Base-by-base conservation (phyloP, 2,797 vertebrate species). In the Hyperoplus immaculatus region DNA sequence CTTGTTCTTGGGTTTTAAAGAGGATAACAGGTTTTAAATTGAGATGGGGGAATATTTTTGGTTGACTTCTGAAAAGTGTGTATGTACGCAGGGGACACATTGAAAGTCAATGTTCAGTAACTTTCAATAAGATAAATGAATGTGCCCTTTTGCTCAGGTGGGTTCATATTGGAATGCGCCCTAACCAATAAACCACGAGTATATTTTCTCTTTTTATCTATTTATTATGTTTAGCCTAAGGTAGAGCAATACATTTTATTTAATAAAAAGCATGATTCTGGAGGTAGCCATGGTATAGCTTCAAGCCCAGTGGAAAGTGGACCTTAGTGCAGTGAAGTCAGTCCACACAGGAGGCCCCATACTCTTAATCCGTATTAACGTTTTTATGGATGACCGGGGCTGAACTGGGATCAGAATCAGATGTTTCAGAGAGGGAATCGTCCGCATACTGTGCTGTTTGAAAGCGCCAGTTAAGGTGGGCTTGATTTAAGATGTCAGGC, bases 341-440 rank as follows among this genome's bases (percentile, higher is more conserved):
- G 54, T 82, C 69, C 68, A 80, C 84, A 84, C 91, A 90, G 86
- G 81, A 87, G 87, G 85, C 81, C 72, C 57, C 29, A 61, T 75
- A 75, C 85, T 88, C 73, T 29, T 90, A 90, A 90, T 93, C 80
- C 83, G 75, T 92, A 91, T 92, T 90, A 87, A 89, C 69, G 75
- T 88, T 83, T 93, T 87, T 79, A 86, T 86, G 78, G 82, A 78
- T 87, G 70, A 68, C 67, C 54, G 64, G 80, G 29, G 55, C 82
- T 49, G 77, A 79, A 46, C 50, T 2, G 29, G 75, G 88, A 90
- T 90, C 76, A 77, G 60, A 85, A 72, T 89, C 86, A 90, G 82
- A 89, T 89, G 90, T 92, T 29, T 87, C 21, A 39, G 78, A 79
- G 69, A 69, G 81, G 39, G 29, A 29, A 61, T 62, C 21, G 36